Conservation (phyloP, 53 echinoderm and acorn worm genomes). For the Echinometra lucunter region DNA sequence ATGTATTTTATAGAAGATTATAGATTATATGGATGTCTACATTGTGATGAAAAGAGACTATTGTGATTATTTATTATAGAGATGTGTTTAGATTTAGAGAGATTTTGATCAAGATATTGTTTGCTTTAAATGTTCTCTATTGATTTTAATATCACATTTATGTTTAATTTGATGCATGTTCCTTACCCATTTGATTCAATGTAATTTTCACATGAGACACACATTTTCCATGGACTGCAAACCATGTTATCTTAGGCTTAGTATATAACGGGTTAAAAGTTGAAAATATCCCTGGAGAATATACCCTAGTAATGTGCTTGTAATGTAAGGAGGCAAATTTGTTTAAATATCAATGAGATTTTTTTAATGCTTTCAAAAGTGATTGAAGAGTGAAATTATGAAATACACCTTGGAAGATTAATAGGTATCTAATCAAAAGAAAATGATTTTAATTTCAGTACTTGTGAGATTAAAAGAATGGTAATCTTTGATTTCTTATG, state of each 20-base stretch:
- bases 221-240: no score
- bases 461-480: not conserved
- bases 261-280: no score
- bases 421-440: not conserved
- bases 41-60: not conserved
- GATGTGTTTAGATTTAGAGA: not conserved
- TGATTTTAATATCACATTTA: not conserved
- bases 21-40: not conserved
- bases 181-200: not conserved
- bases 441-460: not conserved
- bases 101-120: not conserved
- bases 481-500: not conserved
- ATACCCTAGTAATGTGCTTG: no score
- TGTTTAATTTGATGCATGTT: not conserved
- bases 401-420: not conserved
- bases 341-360: no score
- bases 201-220: not conserved
- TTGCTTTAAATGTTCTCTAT: not conserved
- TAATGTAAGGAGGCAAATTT: no score
- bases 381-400: not conserved
- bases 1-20: not conserved
- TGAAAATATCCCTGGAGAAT: no score
- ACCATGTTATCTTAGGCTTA: no score
- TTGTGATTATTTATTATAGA: not conserved
- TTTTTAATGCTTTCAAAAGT: not conserved